Evolutionary conservation across 2,888 invertebrate genomes (phyloP), one percentile per base, ranked within the genome.

Genomic region (Phortica magna): DNA sequence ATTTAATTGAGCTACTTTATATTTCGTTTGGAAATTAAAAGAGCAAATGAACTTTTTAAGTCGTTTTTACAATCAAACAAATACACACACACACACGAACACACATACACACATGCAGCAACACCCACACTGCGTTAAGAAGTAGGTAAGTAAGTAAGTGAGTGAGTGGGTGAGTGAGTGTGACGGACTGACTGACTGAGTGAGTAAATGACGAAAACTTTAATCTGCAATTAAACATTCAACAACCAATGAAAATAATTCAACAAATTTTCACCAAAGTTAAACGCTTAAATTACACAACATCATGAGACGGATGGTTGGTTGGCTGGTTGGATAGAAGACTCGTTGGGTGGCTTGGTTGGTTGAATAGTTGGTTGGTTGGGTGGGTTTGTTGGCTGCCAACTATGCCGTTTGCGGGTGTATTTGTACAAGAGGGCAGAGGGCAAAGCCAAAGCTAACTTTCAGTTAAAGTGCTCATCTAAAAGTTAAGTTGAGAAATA

Each of bases 261-360:
- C 31, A 71, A 71, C 70, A 71, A 71, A 71, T 71, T 78, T 80
- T 73, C 74, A 68, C 75, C 71, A 75, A 22, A 53, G 76, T 78
- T 80, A 76, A 76, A 81, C 22, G 41, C 74, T 77, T 76, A 77
- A 81, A 77, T 81, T 81, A 77, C 75, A 76, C 71, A 74, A 75
- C 61, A 64, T 31, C 31, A 55, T 53, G n/a, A 68, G 68, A 9
- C 17, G 68, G 43, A n/a, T 43, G 48, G 9, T 14, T 67, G 67
- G 22, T 7, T 14, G 42, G 42, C 6, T 22, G 67, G 61, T 22
- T 72, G 42, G 22, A 74, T 31, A n/a, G n/a, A n/a, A n/a, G n/a
- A n/a, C n/a, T n/a, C n/a, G n/a, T n/a, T n/a, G n/a, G n/a, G n/a
- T n/a, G n/a, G n/a, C n/a, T n/a, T n/a, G 31, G 31, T 31, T 31